Percentiles rank a stretch among this genome's conserved stretches.
Evolutionary conservation across 2,113 vertebrate species (phyloP).

Genomic region (Carettochelys insculpta): DNA sequence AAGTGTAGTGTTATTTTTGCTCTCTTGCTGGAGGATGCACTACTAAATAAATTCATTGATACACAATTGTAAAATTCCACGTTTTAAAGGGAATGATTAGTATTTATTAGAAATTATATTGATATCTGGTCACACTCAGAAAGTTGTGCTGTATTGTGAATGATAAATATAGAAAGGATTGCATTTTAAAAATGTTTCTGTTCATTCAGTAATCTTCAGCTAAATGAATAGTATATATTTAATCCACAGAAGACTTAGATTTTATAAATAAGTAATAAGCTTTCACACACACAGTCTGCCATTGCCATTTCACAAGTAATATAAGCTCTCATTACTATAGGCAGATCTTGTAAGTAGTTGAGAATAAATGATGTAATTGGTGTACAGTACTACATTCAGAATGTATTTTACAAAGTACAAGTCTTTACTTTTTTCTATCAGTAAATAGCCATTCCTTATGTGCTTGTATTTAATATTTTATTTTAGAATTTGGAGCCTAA

Average conservation of each 20-base stretch:
- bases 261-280: neutral
- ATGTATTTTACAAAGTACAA: neutral
- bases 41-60: neutral
- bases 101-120: neutral
- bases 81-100: neutral
- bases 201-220: neutral
- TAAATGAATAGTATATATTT: neutral
- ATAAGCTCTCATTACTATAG: neutral
- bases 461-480: conserved; percentile 19
- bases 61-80: neutral
- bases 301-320: neutral
- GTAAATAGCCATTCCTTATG: neutral
- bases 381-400: rapidly evolving
- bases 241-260: neutral
- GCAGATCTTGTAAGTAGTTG: neutral
- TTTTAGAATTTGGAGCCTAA: conserved; percentile 95
- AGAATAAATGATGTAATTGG: neutral
- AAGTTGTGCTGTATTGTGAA: neutral
- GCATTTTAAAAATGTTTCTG: neutral
- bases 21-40: neutral
- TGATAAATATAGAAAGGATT: neutral
- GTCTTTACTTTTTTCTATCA: neutral
- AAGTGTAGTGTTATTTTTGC: neutral
- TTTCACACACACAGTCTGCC: neutral
- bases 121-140: neutral